These are phyloP conservation scores for Elaeidobius kamerunicus DNA, from an alignment of 2,888 invertebrate genomes.

Conservation along the genomic window DNA sequence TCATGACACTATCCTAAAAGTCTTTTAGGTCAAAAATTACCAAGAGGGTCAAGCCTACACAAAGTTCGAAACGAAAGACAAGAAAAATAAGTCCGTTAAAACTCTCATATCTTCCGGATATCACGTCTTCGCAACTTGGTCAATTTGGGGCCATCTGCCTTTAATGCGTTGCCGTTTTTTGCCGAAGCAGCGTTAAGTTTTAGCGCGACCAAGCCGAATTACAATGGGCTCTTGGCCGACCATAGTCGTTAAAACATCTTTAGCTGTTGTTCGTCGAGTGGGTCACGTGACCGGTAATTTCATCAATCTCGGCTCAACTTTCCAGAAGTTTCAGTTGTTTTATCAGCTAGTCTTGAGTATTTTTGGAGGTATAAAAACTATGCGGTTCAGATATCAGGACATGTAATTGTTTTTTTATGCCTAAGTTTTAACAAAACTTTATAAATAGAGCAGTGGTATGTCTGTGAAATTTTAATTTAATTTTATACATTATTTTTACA, in stretches of 20 bases:
- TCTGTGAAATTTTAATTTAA: too few relatives aligned
- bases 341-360: neutral
- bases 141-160: conserved; percentile 26
- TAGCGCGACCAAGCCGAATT: conserved; percentile 14
- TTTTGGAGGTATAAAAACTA: neutral
- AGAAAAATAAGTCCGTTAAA: conserved; percentile 15
- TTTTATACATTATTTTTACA: too few relatives aligned
- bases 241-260: conserved; percentile 21
- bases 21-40: conserved; percentile 6
- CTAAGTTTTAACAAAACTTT: too few relatives aligned
- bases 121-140: conserved; percentile 24
- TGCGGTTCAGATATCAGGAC: too few relatives aligned
- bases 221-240: conserved; percentile 15
- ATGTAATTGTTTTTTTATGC: too few relatives aligned
- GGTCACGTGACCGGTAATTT: conserved; percentile 12
- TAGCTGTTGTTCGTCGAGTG: conserved; percentile 12
- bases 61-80: conserved; percentile 6
- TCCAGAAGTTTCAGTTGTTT: conserved; percentile 9
- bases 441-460: too few relatives aligned
- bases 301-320: conserved; percentile 22
- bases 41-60: conserved; percentile 2
- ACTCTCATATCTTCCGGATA: conserved; percentile 7
- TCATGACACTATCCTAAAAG: too few relatives aligned
- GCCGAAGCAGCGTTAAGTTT: conserved; percentile 16
- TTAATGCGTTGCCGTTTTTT: conserved; percentile 22